Conservation (phyloP, 2,888 invertebrate species). For the Metallyticus violacea region DNA sequence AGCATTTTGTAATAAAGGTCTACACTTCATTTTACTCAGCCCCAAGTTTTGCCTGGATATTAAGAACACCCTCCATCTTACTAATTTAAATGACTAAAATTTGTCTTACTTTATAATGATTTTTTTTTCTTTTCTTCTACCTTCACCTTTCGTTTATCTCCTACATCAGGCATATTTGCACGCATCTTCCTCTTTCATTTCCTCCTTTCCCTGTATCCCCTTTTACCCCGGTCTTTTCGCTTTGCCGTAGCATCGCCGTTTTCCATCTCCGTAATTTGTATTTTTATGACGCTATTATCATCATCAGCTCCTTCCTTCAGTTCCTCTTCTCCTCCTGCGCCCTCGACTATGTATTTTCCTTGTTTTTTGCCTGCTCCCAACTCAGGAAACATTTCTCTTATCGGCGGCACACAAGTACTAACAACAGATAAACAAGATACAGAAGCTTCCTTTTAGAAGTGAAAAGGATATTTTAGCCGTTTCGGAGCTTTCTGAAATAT, state of each 20-base stretch:
- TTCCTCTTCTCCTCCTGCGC: neutral
- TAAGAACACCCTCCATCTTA: neutral
- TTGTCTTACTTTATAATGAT: constrained; percentile 7
- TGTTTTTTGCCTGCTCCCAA: neutral
- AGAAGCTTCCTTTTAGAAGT: neutral
- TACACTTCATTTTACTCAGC: neutral
- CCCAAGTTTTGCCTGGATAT: neutral
- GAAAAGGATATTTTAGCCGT: neutral
- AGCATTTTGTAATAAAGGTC: neutral
- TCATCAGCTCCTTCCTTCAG: neutral
- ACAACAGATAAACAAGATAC: neutral
- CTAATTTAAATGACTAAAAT: constrained; percentile 17
- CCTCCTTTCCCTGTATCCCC: constrained; percentile 1
- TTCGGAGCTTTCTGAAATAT: neutral
- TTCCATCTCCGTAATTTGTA: constrained; percentile 16
- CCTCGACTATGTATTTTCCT: neutral
- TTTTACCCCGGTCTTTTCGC: neutral
- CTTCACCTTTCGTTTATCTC: constrained; percentile 2
- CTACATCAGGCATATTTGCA: neutral
- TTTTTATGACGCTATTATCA: constrained; percentile 24
- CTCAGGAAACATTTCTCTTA: neutral
- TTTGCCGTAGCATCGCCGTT: neutral
- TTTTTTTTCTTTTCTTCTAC: neutral
- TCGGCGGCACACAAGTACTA: neutral
- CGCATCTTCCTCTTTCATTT: constrained; percentile 5